Evolutionary conservation across 2,113 vertebrate species (phyloP).

Genomic region (Melanocharis versteri): DNA sequence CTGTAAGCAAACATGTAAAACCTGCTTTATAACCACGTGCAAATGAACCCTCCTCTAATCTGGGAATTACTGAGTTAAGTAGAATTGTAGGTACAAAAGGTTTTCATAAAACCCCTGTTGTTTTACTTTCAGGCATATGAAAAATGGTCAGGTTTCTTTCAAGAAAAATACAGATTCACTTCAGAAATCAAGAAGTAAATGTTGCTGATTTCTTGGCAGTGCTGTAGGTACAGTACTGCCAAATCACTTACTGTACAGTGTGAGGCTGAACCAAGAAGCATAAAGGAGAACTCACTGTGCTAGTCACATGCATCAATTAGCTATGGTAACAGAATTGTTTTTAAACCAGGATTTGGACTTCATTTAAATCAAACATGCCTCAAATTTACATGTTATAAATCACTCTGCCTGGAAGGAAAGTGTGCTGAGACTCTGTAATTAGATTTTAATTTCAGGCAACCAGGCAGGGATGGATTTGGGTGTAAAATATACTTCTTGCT

Average conservation of each 20-base stretch:
- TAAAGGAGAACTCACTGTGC: conserved; percentile 32
- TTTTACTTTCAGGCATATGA: neutral
- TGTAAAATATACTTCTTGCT: neutral
- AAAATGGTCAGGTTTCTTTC: neutral
- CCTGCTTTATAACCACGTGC: neutral
- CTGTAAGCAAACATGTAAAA: neutral
- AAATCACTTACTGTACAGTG: conserved; percentile 21
- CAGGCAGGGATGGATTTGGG: neutral
- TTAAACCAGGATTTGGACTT: conserved; percentile 46
- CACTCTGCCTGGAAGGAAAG: conserved; percentile 9
- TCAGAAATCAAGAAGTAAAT: conserved; percentile 31
- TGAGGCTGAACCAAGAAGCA: conserved; percentile 30
- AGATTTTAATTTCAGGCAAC: conserved; percentile 49
- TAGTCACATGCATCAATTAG: conserved; percentile 58
- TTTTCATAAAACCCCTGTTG: neutral
- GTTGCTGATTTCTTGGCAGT: conserved; percentile 50
- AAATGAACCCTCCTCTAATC: neutral
- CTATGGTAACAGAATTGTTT: conserved; percentile 64
- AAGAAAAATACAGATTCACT: neutral
- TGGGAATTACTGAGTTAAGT: neutral
- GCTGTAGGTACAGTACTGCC: neutral
- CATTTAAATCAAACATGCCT: conserved; percentile 56
- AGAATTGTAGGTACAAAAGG: neutral
- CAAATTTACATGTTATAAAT: conserved; percentile 49
- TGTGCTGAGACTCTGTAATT: conserved; percentile 41